Evolutionary conservation across 2,113 vertebrate species (phyloP).

Genomic region (Takifugu bimaculatus): DNA sequence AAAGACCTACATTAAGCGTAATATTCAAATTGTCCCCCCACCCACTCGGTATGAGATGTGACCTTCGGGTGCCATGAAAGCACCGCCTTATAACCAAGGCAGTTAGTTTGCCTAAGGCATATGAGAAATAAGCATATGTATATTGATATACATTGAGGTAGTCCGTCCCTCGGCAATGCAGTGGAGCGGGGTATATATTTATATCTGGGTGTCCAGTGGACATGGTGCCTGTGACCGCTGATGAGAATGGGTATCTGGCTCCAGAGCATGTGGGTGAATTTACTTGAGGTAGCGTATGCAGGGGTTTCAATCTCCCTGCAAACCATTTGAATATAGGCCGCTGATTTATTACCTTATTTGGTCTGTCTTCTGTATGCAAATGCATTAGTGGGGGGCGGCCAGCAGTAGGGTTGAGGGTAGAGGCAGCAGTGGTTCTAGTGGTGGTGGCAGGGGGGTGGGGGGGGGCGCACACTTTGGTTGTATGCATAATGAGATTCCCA

Average conservation of each 20-base stretch:
- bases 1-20: conserved; percentile 66
- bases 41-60: conserved; percentile 56
- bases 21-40: conserved; percentile 65
- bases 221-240: conserved; percentile 66
- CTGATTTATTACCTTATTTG: conserved; percentile 84
- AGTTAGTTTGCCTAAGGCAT: conserved; percentile 66
- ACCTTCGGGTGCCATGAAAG: conserved; percentile 70
- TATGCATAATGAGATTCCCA: conserved; percentile 81
- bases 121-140: conserved; percentile 70
- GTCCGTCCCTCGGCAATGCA: conserved; percentile 69
- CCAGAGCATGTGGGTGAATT: conserved; percentile 56
- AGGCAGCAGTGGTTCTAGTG: conserved; percentile 37
- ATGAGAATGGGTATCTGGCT: conserved; percentile 71
- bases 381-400: conserved; percentile 58
- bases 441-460: conserved; percentile 3
- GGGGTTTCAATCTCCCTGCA: conserved; percentile 75
- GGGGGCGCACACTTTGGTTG: conserved; percentile 67
- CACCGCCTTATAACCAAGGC: conserved; percentile 60
- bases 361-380: conserved; percentile 83
- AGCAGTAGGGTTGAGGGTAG: conserved; percentile 32
- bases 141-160: conserved; percentile 73
- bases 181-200: conserved; percentile 66
- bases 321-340: conserved; percentile 78
- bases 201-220: conserved; percentile 68
- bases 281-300: conserved; percentile 60